Base-by-base conservation (phyloP, 2,888 invertebrate genomes). In the Diploptera punctata region DNA sequence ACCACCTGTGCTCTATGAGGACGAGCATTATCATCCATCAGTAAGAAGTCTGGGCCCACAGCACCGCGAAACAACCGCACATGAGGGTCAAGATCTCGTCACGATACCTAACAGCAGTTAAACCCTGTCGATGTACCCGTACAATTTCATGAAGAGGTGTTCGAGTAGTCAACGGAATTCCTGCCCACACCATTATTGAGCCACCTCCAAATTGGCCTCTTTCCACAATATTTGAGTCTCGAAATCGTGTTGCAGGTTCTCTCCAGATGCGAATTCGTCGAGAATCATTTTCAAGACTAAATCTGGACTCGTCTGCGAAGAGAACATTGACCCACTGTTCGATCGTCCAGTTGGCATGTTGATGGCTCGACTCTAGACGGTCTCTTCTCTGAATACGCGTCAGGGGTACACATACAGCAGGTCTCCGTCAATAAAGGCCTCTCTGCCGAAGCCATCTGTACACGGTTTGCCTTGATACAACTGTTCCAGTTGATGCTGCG, bases 161-260 rank as follows among this genome's bases (percentile, higher is more conserved):
- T n/a, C n/a, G n/a, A n/a, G n/a, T n/a, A n/a, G n/a, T n/a, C n/a
- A n/a, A n/a, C n/a, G n/a, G n/a, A n/a, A n/a, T n/a, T 26, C 61
- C 4, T 61, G 31, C 5, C 1, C 13, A 9, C 31, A 21, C n/a
- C 61, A 24, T 61, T 61, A 61, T 61, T 61, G 29, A 61, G 24
- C 61, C 61, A 24, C 61, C 61, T 29, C 7, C 16, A 61, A 26
- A 61, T 7, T 29, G 29, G 31, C 29, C 61, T 61, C 33, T 61
- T 61, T 31, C 26, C 31, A 24, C n/a, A 61, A 24, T 29, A 19
- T 29, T 24, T 29, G 29, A 24, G 29, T 3, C n/a, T 3, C 33
- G 10, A 61, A 61, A 29, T 49, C 4, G 49, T 61, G 61, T 61
- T 61, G 7, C 29, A 61, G 29, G n/a, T 61, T 61, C 31, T 61